Conservation (phyloP, 2,888 invertebrate species). For the Nomada goodeniana region DNA sequence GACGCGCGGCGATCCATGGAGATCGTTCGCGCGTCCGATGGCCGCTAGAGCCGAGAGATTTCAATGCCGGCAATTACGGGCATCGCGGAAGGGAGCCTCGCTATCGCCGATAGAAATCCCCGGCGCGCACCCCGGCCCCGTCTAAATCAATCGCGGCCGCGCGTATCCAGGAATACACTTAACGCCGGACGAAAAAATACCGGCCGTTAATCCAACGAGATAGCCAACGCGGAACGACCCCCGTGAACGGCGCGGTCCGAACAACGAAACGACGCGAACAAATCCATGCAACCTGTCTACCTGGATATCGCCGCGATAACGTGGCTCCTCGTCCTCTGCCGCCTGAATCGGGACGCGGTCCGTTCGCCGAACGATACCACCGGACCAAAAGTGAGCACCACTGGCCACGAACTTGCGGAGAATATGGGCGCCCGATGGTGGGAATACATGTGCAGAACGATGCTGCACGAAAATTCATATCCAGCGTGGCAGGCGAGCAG, state of each 20-base stretch:
- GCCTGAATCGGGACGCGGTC: too few relatives aligned
- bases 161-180: slow-evolving; percentile 50
- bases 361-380: too few relatives aligned
- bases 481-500: slow-evolving; percentile 69
- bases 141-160: slow-evolving; percentile 51
- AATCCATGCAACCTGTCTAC: slow-evolving; percentile 53
- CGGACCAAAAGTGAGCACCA: slow-evolving; percentile 59
- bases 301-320: slow-evolving; percentile 53
- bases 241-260: slow-evolving; percentile 35
- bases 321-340: background rate
- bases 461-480: slow-evolving; percentile 75
- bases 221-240: slow-evolving; percentile 18
- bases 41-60: background rate
- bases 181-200: slow-evolving; percentile 32
- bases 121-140: slow-evolving; percentile 16
- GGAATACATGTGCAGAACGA: slow-evolving; percentile 72
- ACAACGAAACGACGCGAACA: slow-evolving; percentile 38
- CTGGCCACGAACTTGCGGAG: slow-evolving; percentile 59
- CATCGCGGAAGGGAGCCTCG: background rate
- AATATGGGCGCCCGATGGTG: slow-evolving; percentile 71
- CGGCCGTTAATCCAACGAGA: slow-evolving; percentile 42
- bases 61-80: slow-evolving; percentile 7
- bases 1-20: background rate
- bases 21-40: background rate
- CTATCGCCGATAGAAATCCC: slow-evolving; percentile 7